phyloP scores from a whole-genome alignment of 2,113 vertebrate genomes.

The Oreochromis spilurus region DNA sequence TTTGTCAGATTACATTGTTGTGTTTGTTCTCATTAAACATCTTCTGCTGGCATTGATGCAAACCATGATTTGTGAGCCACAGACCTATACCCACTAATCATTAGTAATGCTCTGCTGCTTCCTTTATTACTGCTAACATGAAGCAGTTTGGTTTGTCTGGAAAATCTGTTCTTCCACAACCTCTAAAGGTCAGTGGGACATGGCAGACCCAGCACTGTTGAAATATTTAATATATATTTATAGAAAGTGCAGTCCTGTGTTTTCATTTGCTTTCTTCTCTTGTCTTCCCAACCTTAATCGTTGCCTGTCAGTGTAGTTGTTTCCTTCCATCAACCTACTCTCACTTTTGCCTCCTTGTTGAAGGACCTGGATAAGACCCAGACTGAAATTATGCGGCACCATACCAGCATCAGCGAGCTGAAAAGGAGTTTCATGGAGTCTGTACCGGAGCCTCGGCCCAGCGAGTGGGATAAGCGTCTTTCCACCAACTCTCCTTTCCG shows the following conservation, averaged over 20 bases:
- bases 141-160: background rate
- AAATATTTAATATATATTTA: background rate
- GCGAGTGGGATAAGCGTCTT: slow-evolving; percentile 97
- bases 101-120: background rate
- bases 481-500: slow-evolving; percentile 93
- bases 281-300: background rate
- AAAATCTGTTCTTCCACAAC: background rate
- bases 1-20: background rate
- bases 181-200: background rate
- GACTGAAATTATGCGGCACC: slow-evolving; percentile 93
- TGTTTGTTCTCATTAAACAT: background rate
- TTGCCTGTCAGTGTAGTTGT: background rate
- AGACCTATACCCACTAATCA: background rate
- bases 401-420: slow-evolving; percentile 94
- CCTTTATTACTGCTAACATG: background rate
- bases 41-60: background rate
- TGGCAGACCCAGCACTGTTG: background rate
- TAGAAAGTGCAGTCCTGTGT: background rate
- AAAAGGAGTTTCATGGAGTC: slow-evolving; percentile 99
- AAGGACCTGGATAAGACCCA: slow-evolving; percentile 96
- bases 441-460: slow-evolving; percentile 85
- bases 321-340: background rate
- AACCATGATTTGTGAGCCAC: background rate
- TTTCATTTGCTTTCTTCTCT: background rate
- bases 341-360: background rate